Base-by-base conservation (phyloP, 2,113 vertebrate species). In the Potamarius usumacintae region DNA sequence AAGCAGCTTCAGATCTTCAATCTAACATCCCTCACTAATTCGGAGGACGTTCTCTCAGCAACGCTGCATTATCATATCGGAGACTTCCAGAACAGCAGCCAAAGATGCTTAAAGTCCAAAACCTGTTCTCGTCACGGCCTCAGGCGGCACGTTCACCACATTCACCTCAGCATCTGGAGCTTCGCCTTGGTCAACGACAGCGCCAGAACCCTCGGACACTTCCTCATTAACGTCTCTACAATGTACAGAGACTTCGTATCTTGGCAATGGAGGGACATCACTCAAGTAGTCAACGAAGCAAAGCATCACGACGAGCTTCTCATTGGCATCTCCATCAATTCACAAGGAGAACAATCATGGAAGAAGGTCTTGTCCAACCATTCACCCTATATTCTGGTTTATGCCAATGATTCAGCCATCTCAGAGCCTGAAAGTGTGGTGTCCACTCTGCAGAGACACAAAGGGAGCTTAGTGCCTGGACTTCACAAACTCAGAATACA, bases 211-310 rank as follows among this genome's bases (percentile, higher is more conserved):
- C 92, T 98, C 7, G 96, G 96, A 20, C 94, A 90, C 77, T 94
- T 97, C 86, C 92, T 93, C 0, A 93, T 97, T 88, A 97, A 97
- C 0, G 87, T 95, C 78, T 96, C 96, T 63, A 92, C 92, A 1
- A 86, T 91, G 82, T 91, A 94, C 82, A 87, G 88, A 85, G 96
- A 96, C 18, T 85, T 92, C 67, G 93, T 94, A 7, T 94, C 96
- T n/a, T 99, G 98, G 98, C 96, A 97, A 14, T 97, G 97, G 94
- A 97, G 96, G 93, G 97, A 99, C 92, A 94, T 99, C 53, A 99
- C 97, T 20, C 94, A 63, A 0, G 92, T 96, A 83, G 91, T 98
- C 65, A 96, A 93, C 18, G 94, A 96, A 71, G 97, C 96, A 11
- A 98, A 97, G 62, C 93, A 91, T 67, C 95, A 95, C 20, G 91